Percentiles rank a stretch among this genome's conserved stretches.
Evolutionary conservation across 2,888 invertebrate species (phyloP).

Genomic region (Drosophila nigricruria): DNA sequence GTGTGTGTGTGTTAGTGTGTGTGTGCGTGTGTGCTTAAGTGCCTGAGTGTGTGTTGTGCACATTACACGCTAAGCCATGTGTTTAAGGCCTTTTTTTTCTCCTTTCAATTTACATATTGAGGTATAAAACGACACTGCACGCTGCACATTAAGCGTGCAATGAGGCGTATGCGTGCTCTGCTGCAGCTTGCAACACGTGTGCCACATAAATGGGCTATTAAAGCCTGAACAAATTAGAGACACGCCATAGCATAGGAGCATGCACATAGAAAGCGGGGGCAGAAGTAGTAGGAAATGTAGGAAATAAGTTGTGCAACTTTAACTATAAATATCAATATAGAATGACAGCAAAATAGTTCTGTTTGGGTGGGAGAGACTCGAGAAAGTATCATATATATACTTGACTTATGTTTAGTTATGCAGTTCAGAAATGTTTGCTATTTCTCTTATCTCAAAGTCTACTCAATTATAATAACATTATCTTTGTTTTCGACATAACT

Average conservation of each 20-base stretch:
- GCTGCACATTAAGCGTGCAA: conserved; percentile 51
- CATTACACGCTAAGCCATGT: conserved; percentile 77
- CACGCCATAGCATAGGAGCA: conserved; percentile 1
- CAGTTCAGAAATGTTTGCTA: not conserved
- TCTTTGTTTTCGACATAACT: not conserved
- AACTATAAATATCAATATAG: too few species aligned
- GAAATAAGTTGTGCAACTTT: not conserved
- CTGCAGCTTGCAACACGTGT: conserved; percentile 35
- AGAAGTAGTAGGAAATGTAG: not conserved
- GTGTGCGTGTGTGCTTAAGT: conserved; percentile 25
- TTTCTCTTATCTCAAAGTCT: not conserved
- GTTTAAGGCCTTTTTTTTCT: conserved; percentile 69
- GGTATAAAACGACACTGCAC: conserved; percentile 44
- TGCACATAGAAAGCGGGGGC: not conserved
- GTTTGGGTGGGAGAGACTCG: too few species aligned
- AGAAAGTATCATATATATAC: too few species aligned
- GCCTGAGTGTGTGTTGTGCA: conserved; percentile 51
- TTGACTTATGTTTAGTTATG: not conserved
- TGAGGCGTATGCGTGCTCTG: conserved; percentile 67
- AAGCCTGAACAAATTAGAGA: conserved; percentile 26
- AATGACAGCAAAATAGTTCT: too few species aligned
- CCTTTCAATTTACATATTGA: conserved; percentile 45
- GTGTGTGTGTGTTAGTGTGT: conserved; percentile 12
- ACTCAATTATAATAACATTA: not conserved
- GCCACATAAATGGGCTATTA: conserved; percentile 25